phyloP scores from a whole-genome alignment of 2,888 invertebrate genomes.

The Hoplodrina ambigua region DNA sequence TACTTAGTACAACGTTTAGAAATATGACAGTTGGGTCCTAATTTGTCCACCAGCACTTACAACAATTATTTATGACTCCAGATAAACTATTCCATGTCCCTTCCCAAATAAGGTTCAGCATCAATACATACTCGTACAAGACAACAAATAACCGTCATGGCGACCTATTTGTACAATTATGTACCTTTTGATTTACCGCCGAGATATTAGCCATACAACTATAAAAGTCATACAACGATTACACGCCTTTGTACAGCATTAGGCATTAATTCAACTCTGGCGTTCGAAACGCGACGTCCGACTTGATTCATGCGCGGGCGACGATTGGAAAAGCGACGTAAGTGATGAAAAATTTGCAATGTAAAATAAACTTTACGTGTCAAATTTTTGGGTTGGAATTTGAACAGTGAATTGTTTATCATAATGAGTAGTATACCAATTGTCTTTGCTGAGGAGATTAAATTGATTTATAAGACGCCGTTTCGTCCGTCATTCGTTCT shows the following conservation, averaged over 20 bases:
- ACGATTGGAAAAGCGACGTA: conserved; percentile 68
- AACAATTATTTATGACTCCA: conserved; percentile 34
- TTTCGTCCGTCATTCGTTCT: conserved; percentile 82
- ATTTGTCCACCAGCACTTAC: conserved; percentile 41
- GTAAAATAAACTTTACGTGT: conserved; percentile 52
- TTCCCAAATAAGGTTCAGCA: conserved; percentile 59
- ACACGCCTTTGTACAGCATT: conserved; percentile 81
- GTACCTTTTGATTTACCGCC: conserved; percentile 79
- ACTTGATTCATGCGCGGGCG: conserved; percentile 80
- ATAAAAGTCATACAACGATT: conserved; percentile 84
- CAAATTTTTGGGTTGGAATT: conserved; percentile 39
- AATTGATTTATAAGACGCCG: conserved; percentile 86
- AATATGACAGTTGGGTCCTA: conserved; percentile 45
- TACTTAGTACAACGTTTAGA: not conserved
- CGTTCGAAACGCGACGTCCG: conserved; percentile 72
- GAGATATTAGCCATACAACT: conserved; percentile 71
- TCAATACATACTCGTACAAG: conserved; percentile 53
- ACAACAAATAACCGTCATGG: conserved; percentile 60
- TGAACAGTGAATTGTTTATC: conserved; percentile 25
- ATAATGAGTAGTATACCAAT: conserved; percentile 74
- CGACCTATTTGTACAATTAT: conserved; percentile 77
- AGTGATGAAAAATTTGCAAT: conserved; percentile 45
- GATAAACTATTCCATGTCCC: conserved; percentile 49
- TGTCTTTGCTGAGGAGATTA: conserved; percentile 85
- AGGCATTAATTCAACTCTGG: conserved; percentile 77